Conservation (phyloP, 2,797 vertebrate species). For the Psittacula echo region DNA sequence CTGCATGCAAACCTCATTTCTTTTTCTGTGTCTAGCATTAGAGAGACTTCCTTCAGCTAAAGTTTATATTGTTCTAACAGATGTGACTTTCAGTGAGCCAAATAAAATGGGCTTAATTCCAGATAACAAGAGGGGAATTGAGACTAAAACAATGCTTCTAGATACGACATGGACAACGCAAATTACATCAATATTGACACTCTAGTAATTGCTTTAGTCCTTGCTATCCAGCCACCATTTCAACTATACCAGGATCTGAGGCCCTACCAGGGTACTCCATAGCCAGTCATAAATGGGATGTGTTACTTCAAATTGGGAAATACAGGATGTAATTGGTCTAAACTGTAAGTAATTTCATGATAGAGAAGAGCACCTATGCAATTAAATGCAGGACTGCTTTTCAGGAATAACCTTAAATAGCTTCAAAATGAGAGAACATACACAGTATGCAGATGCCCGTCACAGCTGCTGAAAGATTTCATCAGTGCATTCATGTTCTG, state of each 20-base stretch:
- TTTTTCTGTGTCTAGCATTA: background rate
- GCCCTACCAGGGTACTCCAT: background rate
- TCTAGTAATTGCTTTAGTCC: background rate
- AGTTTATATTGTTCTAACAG: background rate
- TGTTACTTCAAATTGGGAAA: background rate
- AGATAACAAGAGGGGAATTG: background rate
- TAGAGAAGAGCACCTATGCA: background rate
- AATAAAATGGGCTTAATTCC: background rate
- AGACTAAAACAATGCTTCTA: background rate
- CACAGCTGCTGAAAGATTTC: background rate
- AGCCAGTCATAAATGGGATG: accelerated
- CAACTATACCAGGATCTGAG: background rate
- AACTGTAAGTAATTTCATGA: background rate
- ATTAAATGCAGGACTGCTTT: background rate
- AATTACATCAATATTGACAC: background rate
- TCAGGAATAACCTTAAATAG: background rate
- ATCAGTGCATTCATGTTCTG: background rate
- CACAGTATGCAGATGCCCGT: accelerated
- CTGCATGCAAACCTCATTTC: background rate
- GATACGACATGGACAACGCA: accelerated
- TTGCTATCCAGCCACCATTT: background rate
- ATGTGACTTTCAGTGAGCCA: background rate
- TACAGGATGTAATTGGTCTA: background rate
- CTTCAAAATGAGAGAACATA: background rate
- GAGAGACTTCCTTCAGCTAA: background rate